phyloP scores from a whole-genome alignment of 2,113 vertebrate genomes.

The Andinoacara biseriatus region DNA sequence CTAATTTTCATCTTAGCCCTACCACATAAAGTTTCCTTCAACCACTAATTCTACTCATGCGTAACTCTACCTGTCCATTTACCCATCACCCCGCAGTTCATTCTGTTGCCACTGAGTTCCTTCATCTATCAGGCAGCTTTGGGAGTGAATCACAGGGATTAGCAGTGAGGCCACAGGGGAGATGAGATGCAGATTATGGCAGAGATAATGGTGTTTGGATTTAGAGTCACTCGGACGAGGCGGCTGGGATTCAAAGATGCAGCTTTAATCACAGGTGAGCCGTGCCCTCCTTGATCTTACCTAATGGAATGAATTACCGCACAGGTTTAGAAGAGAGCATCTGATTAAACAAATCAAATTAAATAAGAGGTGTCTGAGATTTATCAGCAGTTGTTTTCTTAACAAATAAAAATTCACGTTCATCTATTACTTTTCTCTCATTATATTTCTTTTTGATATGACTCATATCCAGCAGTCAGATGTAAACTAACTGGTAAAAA shows the following conservation, averaged over 20 bases:
- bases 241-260: conserved; percentile 39
- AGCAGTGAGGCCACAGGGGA: conserved; percentile 57
- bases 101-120: not conserved
- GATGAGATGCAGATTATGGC: conserved; percentile 72
- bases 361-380: not conserved
- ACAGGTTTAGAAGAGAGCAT: conserved; percentile 11
- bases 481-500: too few relatives aligned
- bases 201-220: conserved; percentile 73
- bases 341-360: conserved; percentile 13
- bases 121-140: conserved; percentile 38
- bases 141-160: conserved; percentile 50
- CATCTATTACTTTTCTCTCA: not conserved
- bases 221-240: conserved; percentile 50
- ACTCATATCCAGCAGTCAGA: too few relatives aligned
- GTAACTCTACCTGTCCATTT: not conserved
- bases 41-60: not conserved
- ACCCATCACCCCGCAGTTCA: not conserved
- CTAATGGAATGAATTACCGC: conserved; percentile 14
- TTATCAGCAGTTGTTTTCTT: not conserved
- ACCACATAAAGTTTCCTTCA: not conserved
- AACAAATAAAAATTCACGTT: not conserved
- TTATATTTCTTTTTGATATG: too few relatives aligned
- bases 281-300: conserved; percentile 39
- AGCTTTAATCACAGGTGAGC: conserved; percentile 65
- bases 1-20: not conserved